Evolutionary conservation across 2,888 invertebrate genomes (phyloP).

Genomic region (Hoplodrina blanda): DNA sequence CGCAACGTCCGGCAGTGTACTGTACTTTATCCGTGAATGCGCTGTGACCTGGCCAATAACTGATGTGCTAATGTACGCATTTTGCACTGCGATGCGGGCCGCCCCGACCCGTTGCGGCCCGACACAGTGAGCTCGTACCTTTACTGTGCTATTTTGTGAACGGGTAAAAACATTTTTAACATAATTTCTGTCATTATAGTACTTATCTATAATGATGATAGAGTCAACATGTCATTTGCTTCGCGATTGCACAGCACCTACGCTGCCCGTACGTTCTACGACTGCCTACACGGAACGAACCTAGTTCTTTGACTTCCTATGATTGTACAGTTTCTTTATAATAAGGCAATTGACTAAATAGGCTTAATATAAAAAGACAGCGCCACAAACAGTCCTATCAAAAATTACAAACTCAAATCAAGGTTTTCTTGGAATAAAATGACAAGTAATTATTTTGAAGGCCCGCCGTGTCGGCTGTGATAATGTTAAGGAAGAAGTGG

Average conservation of each 20-base stretch:
- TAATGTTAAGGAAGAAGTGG: constrained; percentile 82
- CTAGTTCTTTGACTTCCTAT: not conserved
- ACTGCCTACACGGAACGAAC: not conserved
- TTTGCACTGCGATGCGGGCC: too few relatives aligned
- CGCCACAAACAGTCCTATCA: constrained; percentile 66
- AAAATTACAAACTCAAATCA: constrained; percentile 69
- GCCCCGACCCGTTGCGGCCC: too few relatives aligned
- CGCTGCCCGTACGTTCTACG: too few relatives aligned
- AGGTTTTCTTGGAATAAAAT: constrained; percentile 75
- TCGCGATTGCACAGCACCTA: too few relatives aligned
- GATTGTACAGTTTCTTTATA: not conserved
- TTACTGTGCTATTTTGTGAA: too few relatives aligned
- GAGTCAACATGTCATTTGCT: too few relatives aligned
- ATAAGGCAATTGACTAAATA: not conserved
- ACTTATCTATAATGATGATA: not conserved
- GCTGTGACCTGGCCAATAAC: too few relatives aligned
- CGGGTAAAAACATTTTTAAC: too few relatives aligned
- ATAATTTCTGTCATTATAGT: not conserved
- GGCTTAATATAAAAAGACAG: constrained; percentile 5
- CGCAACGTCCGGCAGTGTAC: too few relatives aligned
- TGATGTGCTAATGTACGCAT: too few relatives aligned
- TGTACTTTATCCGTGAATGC: too few relatives aligned
- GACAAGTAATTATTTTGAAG: constrained; percentile 81
- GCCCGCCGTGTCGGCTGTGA: constrained; percentile 73
- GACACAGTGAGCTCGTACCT: too few relatives aligned